Base-by-base conservation (phyloP, 2,888 invertebrate genomes). In the Margaritifera margaritifera region DNA sequence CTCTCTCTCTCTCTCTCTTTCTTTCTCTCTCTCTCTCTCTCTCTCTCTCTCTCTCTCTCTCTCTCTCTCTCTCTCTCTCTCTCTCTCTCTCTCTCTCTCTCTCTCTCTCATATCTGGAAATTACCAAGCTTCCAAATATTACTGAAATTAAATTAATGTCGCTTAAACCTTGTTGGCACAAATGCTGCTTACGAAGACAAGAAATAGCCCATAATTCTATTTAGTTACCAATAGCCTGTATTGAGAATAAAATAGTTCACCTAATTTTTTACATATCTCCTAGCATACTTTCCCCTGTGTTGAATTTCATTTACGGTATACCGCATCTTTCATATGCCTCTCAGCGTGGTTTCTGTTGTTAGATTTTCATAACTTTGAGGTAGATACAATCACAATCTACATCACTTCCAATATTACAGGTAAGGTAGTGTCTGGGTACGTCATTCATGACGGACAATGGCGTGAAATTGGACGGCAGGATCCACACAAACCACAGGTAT, bases 401-500 rank as follows among this genome's bases (percentile, higher is more conserved):
- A 15, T 56, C 24, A 56, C 18, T 15, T 56, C 11, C 22, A 56
- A 11, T 11, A 19, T 69, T 71, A 6, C 74, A 89, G 86, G 86
- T 59, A 73, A 78, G 57, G 89, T 89, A 5, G 84, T 85, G 20
- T 83, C 89, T 42, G 90, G 89, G 2, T 90, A 89, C 79, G 74
- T 88, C 20, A 82, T 90, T 15, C 77, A 87, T 18, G 80, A 88
- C 64, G 84, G 85, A 6, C 68, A 82, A 62, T 90, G 90, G 89
- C 81, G 82, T 56, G 89, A 89, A 75, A 87, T 90, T 59, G 90
- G 89, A 6, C 78, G 89, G 51, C 81, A 80, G 70, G 83, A 86
- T 25, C 89, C 89, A n/a, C 82, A 86, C 64, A 64, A 81, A 72
- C 89, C 89, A 42, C 84, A 89, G 82, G 86, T 86, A 76, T 15